These are phyloP conservation scores for Montipora efflorescens DNA, from an alignment of 64 coral and sea anemone species.

Conservation along the genomic window DNA sequence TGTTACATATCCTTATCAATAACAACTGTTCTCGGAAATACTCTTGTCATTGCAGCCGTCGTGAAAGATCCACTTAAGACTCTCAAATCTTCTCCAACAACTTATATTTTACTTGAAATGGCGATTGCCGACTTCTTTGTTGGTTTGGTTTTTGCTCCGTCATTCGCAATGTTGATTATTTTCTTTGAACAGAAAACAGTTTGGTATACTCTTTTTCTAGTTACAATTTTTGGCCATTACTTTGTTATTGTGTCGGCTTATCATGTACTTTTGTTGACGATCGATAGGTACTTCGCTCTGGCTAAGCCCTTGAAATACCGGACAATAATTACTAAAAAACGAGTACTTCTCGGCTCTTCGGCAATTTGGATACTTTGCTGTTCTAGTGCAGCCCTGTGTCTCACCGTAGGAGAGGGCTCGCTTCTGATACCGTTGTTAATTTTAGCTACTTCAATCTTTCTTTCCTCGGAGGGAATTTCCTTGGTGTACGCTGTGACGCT, in stretches of 20 bases:
- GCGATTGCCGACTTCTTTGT: conserved; percentile 5
- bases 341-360: background rate
- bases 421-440: background rate
- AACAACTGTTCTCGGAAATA: conserved; percentile 20
- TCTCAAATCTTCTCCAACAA: background rate
- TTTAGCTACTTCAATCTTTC: background rate
- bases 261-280: conserved; percentile 21
- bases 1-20: background rate
- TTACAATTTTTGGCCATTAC: background rate
- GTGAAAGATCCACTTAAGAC: conserved; percentile 36
- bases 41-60: conserved; percentile 29
- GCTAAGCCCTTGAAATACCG: conserved; percentile 43
- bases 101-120: background rate
- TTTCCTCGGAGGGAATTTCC: background rate
- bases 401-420: background rate
- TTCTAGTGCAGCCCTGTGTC: background rate
- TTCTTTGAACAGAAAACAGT: background rate
- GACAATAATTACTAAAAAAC: conserved; percentile 31
- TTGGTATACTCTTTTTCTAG: background rate
- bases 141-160: background rate
- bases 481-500: background rate
- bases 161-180: background rate
- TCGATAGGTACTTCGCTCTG: conserved; percentile 40
- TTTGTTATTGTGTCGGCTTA: background rate
- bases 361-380: conserved; percentile 6